phyloP scores from a whole-genome alignment of 2,888 invertebrate genomes.

The Andrena flavipes region DNA sequence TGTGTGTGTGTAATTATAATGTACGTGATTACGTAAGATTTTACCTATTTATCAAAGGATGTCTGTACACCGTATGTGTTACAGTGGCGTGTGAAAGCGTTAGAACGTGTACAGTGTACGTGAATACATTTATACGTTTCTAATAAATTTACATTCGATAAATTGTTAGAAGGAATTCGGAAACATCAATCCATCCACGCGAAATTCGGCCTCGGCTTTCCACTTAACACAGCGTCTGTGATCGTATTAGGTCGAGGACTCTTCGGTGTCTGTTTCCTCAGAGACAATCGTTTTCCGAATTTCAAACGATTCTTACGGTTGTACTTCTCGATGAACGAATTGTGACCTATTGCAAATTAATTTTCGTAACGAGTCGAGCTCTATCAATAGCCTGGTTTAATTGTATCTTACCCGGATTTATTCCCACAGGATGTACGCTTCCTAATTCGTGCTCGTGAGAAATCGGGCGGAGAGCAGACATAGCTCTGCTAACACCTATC shows the following conservation, averaged over 20 bases:
- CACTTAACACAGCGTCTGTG: constrained; percentile 25
- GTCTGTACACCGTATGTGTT: constrained; percentile 36
- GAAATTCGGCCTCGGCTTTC: constrained; percentile 59
- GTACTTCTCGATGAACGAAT: constrained; percentile 78
- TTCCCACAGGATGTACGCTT: constrained; percentile 86
- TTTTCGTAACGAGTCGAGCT: constrained; percentile 13
- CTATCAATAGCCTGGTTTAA: background rate
- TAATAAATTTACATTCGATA: constrained; percentile 64
- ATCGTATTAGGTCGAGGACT: constrained; percentile 41
- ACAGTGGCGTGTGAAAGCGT: constrained; percentile 38
- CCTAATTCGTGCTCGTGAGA: constrained; percentile 85
- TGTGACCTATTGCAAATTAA: constrained; percentile 77
- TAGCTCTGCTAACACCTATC: constrained; percentile 90
- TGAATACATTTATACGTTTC: constrained; percentile 73
- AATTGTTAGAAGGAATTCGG: constrained; percentile 32
- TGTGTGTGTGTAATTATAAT: constrained; percentile 40
- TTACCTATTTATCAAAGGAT: constrained; percentile 60
- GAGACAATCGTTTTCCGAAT: constrained; percentile 52
- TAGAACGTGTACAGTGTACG: constrained; percentile 53
- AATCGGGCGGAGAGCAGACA: constrained; percentile 90
- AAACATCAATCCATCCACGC: constrained; percentile 73
- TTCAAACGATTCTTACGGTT: constrained; percentile 63
- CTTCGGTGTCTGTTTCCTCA: constrained; percentile 51
- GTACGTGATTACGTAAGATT: constrained; percentile 40
- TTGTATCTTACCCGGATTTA: constrained; percentile 89